These are phyloP conservation scores for Drosophila paranaensis DNA, from an alignment of 2,888 invertebrate genomes.

Conservation along the genomic window DNA sequence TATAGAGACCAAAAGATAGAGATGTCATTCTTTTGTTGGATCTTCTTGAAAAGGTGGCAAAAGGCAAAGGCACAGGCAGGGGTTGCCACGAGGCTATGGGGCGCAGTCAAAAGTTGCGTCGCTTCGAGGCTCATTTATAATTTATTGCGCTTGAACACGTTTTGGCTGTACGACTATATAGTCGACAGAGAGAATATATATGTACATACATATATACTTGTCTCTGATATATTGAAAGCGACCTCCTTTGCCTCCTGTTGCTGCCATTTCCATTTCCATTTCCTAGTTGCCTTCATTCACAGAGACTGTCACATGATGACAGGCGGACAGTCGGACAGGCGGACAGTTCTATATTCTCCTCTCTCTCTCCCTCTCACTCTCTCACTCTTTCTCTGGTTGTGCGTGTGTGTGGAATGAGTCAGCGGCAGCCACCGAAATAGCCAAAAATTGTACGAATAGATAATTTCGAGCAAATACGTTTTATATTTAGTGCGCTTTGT, in stretches of 20 bases:
- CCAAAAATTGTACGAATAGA: constrained; percentile 55
- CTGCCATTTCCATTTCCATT: constrained; percentile 38
- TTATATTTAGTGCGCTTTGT: constrained; percentile 54
- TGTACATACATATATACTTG: constrained; percentile 17
- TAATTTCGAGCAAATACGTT: constrained; percentile 48
- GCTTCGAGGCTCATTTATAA: constrained; percentile 73
- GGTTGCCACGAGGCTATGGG: constrained; percentile 27
- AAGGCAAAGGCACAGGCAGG: constrained; percentile 12
- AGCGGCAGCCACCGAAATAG: constrained; percentile 47
- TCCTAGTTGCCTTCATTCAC: constrained; percentile 65
- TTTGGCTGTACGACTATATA: constrained; percentile 49
- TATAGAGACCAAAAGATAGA: not conserved
- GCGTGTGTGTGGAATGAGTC: constrained; percentile 54
- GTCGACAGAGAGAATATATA: constrained; percentile 6
- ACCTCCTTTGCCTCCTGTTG: constrained; percentile 53
- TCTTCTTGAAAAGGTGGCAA: not conserved
- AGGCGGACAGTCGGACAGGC: constrained; percentile 25
- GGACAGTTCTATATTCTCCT: constrained; percentile 31
- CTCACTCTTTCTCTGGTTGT: constrained; percentile 11
- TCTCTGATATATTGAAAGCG: constrained; percentile 38
- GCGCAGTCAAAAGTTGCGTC: constrained; percentile 58
- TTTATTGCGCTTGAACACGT: constrained; percentile 80
- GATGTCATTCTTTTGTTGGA: constrained; percentile 55
- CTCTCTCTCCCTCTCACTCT: not conserved
- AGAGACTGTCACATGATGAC: constrained; percentile 75